Conservation (phyloP, 2,113 vertebrate genomes). For the Holacanthus passer region DNA sequence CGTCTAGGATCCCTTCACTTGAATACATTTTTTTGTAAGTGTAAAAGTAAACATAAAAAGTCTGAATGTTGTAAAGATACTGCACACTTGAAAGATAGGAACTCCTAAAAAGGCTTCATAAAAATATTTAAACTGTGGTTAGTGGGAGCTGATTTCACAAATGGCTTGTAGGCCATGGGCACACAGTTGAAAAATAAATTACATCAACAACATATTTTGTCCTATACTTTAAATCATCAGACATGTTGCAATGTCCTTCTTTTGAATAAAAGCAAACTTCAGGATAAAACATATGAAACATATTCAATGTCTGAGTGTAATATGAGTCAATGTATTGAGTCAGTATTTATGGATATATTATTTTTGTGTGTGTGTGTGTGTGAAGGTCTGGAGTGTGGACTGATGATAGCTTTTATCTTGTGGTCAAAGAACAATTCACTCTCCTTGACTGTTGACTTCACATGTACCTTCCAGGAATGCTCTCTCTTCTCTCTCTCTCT, state of each 20-base stretch:
- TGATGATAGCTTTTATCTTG: conserved; percentile 23
- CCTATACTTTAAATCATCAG: background rate
- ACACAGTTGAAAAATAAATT: background rate
- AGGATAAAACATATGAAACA: background rate
- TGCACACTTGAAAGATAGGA: background rate
- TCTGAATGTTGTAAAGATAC: background rate
- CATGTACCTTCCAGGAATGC: conserved; percentile 40
- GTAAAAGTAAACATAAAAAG: background rate
- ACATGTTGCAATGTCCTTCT: background rate
- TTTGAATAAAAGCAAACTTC: background rate
- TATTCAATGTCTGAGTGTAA: too few relatives aligned
- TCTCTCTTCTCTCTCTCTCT: conserved; percentile 4
- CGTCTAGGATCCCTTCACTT: background rate
- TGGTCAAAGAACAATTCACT: conserved; percentile 29
- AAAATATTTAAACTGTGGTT: background rate
- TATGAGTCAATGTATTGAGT: background rate
- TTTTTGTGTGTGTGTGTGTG: conserved; percentile 2
- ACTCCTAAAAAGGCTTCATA: background rate
- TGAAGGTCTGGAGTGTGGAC: background rate
- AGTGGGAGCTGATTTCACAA: background rate
- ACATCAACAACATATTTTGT: background rate
- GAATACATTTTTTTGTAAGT: background rate
- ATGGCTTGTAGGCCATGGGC: background rate
- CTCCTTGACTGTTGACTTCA: conserved; percentile 12
- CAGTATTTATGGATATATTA: background rate